Evolutionary conservation across 2,113 vertebrate genomes (phyloP), one percentile per base, ranked within the genome.

Genomic region (Nothobranchius kuhntae): DNA sequence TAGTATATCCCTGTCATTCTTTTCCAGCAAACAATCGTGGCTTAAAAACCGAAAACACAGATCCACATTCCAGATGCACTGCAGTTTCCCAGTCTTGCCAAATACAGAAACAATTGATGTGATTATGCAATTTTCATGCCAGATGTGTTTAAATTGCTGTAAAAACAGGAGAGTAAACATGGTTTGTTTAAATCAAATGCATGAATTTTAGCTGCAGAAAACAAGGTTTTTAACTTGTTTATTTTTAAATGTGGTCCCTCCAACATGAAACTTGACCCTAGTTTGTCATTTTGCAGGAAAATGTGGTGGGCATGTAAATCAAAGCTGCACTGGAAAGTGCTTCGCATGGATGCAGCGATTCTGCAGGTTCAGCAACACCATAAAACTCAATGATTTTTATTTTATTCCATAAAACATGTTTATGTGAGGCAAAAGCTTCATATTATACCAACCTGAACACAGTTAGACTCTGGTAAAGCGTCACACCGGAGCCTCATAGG

Each of bases 381-480:
- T 30, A 30, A 30, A 30, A 30, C 30, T 30, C 4, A 30, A 30
- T 30, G 2, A 30, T 30, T 30, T 30, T 30, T 30, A 30, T 30
- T 40, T 40, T 40, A 40, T 40, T 9, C 7, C 9, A 40, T 7
- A 40, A 40, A 40, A 40, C 38, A 40, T 40, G 4, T 40, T 40
- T 40, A 40, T 30, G 17, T 11, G 14, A 47, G 17, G 21, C 47
- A 10, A 60, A 60, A 60, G 5, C 44, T 15, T 52, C 1, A 9
- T 6, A 7, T 60, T 9, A 11, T 4, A 60, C 75, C 62, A 0
- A 88, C 88, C 67, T 77, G 74, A 0, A 81, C 57, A 48, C 89
- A 91, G 80, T 84, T 77, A 5, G 71, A 50, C 54, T 66, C 40
- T 0, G 87, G 86, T 10, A 88, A 8, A 6, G 71, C 0, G 0